Evolutionary conservation across 2,797 vertebrate genomes (phyloP).

Genomic region (Poeciliopsis paucimaculata): DNA sequence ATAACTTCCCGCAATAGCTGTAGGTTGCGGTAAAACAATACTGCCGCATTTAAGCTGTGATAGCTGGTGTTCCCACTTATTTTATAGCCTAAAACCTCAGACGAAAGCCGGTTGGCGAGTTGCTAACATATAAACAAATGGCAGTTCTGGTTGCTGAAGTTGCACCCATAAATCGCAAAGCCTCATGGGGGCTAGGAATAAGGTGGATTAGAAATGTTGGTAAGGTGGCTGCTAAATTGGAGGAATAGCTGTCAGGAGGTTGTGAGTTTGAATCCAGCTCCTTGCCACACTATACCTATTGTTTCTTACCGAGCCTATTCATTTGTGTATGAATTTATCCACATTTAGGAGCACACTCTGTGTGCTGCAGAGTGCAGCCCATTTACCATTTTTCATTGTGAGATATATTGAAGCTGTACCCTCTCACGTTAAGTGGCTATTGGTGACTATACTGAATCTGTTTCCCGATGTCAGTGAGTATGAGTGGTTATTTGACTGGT

Average conservation of each 20-base stretch:
- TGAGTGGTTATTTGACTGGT: neutral
- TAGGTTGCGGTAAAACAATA: no score
- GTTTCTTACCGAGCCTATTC: neutral
- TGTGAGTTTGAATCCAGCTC: neutral
- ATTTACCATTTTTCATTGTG: constrained; percentile 2
- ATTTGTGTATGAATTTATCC: neutral
- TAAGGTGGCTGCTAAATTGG: neutral
- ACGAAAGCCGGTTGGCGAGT: no score
- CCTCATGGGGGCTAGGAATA: no score
- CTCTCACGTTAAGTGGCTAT: neutral
- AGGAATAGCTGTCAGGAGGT: neutral
- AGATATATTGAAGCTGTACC: neutral
- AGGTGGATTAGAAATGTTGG: neutral
- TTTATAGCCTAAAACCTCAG: no score
- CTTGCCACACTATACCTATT: neutral
- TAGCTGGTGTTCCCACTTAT: no score
- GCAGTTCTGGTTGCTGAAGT: no score
- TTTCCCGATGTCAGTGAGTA: neutral
- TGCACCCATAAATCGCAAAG: no score
- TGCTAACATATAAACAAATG: no score
- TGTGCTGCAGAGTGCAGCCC: neutral
- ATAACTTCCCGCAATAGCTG: no score
- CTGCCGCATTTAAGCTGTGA: no score
- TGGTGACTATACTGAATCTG: neutral
- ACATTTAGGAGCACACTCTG: neutral